Evolutionary conservation across 2,888 invertebrate genomes (phyloP), one percentile per base, ranked within the genome.

Genomic region (Diarsia rubi): DNA sequence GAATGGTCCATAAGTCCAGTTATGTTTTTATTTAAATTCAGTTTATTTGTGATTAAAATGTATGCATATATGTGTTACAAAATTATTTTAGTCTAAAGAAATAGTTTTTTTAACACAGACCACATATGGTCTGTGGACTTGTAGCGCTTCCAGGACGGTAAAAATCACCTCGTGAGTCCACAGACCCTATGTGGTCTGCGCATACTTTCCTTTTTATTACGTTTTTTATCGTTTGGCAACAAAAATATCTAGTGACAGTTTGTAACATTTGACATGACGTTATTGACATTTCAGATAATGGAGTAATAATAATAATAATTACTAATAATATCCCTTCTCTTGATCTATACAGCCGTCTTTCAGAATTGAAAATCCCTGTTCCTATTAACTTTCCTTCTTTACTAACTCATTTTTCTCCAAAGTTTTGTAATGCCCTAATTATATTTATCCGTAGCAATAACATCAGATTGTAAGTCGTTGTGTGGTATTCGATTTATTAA

Each of bases 81-180:
- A 66, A 69, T 69, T n/a, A 60, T 59, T 60, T 47, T 69, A 45
- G n/a, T 47, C 69, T 69, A 47, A 45, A 60, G 45, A 59, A 59
- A 37, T 69, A 52, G 0, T 62, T 60, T 69, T 60, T 62, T 60
- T 60, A 69, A 62, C 49, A 69, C 60, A 69, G 47, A 69, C 49
- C 62, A 69, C 69, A 69, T 70, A 70, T 42, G 62, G 69, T 70
- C 62, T 70, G 69, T 70, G 69, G 62, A 68, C 68, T 67, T 27
- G 42, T 67, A 67, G 59, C 59, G 31, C 69, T 59, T 69, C 68
- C 59, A 59, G 68, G 59, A 59, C 68, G 31, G 68, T 69, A 69
- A 54, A 67, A 67, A 67, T 67, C 27, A 64, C 64, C 47, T 67
- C 66, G 66, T 66, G 54, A 67, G 54, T 67, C 67, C 54, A 69